phyloP scores from a whole-genome alignment of 2,113 vertebrate genomes.

The Epinephelus lanceolatus region DNA sequence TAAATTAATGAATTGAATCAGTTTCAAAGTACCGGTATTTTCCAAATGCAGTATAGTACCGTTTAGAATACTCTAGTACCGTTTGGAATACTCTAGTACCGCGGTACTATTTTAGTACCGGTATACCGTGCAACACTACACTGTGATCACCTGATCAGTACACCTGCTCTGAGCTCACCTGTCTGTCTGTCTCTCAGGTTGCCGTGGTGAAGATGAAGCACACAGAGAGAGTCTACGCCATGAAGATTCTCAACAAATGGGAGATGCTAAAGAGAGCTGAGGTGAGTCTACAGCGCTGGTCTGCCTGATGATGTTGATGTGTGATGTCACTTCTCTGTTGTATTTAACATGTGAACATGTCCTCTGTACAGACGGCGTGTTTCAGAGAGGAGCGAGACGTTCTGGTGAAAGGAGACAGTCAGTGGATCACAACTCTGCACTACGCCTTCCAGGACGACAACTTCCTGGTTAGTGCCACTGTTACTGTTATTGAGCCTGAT shows the following conservation, averaged over 20 bases:
- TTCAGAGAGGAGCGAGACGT: conserved; percentile 97
- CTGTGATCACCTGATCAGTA: no score
- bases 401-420: conserved; percentile 95
- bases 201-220: conserved; percentile 97
- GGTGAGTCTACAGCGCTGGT: conserved; percentile 77
- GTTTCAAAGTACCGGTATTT: no score
- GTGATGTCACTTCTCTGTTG: background rate
- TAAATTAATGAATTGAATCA: no score
- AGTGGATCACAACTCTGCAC: conserved; percentile 98
- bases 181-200: conserved; percentile 52
- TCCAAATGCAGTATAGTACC: no score
- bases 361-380: conserved; percentile 90
- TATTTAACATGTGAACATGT: background rate
- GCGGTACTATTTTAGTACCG: no score
- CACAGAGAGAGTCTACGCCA: conserved; percentile 96
- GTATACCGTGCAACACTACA: no score
- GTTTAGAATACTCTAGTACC: no score
- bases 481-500: no score
- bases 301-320: background rate
- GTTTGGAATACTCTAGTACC: no score
- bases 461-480: conserved; percentile 87
- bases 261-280: conserved; percentile 99
- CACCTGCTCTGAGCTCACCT: background rate
- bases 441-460: conserved; percentile 99
- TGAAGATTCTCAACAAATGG: conserved; percentile 99